Percentiles rank a stretch among this genome's conserved stretches.
These are phyloP conservation scores for Philopedon plagiatum DNA, from an alignment of 2,888 invertebrate species.

Conservation along the genomic window DNA sequence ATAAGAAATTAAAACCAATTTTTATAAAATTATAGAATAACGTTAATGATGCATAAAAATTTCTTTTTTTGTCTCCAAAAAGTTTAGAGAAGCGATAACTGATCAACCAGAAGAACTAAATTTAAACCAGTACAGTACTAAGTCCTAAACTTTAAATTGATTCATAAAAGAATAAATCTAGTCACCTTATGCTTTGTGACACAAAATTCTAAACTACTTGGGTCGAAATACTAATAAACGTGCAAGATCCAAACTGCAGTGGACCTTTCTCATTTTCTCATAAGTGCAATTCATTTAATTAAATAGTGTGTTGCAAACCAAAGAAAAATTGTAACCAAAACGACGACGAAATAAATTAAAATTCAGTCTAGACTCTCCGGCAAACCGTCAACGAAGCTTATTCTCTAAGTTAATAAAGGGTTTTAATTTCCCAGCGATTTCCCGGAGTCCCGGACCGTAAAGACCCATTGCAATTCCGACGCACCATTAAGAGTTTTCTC, in stretches of 20 bases:
- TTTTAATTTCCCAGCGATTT: slow-evolving; percentile 11
- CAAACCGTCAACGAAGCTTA: not conserved
- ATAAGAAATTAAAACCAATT: too few species aligned
- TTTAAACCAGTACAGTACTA: too few species aligned
- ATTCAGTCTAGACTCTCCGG: not conserved
- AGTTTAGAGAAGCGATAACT: too few species aligned
- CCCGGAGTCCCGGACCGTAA: slow-evolving; percentile 1
- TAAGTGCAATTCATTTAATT: not conserved
- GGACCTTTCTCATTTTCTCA: not conserved
- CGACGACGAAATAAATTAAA: not conserved
- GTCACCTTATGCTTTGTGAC: too few species aligned
- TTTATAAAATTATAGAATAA: too few species aligned
- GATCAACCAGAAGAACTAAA: too few species aligned
- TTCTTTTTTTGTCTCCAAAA: too few species aligned
- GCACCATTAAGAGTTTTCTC: slow-evolving; percentile 12
- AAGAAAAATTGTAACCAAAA: not conserved
- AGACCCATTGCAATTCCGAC: slow-evolving; percentile 1
- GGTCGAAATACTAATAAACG: too few species aligned
- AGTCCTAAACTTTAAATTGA: too few species aligned
- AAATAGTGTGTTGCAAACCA: not conserved
- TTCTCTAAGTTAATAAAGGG: slow-evolving; percentile 10
- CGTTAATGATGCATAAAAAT: too few species aligned
- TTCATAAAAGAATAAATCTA: too few species aligned
- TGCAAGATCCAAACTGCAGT: not conserved
- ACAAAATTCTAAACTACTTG: too few species aligned